Base-by-base conservation (phyloP, 2,888 invertebrate species). In the Drosophila atripex region DNA sequence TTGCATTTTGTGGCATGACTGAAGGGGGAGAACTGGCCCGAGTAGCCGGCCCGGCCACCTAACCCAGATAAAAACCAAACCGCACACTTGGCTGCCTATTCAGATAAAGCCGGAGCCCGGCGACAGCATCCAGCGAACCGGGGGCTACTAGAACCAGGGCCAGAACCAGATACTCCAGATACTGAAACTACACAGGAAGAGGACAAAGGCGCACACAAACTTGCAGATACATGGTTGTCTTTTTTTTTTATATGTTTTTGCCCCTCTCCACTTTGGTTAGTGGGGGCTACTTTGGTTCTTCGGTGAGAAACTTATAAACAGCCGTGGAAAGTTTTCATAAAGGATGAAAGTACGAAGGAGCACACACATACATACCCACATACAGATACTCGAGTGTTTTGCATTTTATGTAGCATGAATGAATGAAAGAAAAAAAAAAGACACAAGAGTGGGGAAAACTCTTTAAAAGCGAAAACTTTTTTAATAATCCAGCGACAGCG, bases 311-410 rank as follows among this genome's bases (percentile, higher is more conserved):
- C 80, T 85, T 82, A 80, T 85, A 82, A 85, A 84, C 80, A 80
- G 78, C 82, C 82, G 77, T 70, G 61, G 75, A 84, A 82, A 82
- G 82, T 82, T 82, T 80, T 56, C 75, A 80, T 82, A 84, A 80
- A 84, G 77, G 80, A 75, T 69, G 78, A 80, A 82, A 73, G 59
- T 70, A 59, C 69, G 21, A 54, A 21, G 46, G 21, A 28, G 49
- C 47, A 51, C 47, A 53, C 53, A 46, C 59, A 45, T 63, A 46
- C 59, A 45, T 63, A 28, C 9, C 28, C 28, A 28, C 28, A 28
- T 28, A 28, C 28, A 28, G 28, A 28, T 28, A 43, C 76, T 73
- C 75, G 84, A 84, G 84, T 74, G 84, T 84, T 80, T 80, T 80
- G 80, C 80, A 80, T 80, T 80, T 80, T 76, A 84, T 80, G 84